Conservation (phyloP, 2,113 vertebrate species). For the Melospiza melodia region DNA sequence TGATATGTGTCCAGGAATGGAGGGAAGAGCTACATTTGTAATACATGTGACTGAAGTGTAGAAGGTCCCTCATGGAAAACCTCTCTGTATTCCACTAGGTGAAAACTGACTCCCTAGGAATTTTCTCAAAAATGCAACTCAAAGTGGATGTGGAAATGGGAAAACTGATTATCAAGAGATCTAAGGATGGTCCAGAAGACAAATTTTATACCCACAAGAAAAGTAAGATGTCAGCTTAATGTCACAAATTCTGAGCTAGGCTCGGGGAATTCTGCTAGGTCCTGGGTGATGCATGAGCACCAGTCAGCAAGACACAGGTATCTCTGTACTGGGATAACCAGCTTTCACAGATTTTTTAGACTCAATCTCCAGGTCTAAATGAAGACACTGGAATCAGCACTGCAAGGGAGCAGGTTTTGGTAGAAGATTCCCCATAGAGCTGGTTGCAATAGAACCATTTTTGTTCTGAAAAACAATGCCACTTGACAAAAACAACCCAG, state of each 20-base stretch:
- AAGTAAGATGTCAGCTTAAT: conserved; percentile 78
- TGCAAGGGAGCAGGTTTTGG: neutral
- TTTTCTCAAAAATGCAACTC: conserved; percentile 89
- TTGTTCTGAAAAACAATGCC: neutral
- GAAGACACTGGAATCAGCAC: neutral
- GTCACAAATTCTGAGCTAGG: neutral
- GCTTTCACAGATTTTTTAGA: neutral
- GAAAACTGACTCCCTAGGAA: conserved; percentile 88
- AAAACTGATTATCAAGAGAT: conserved; percentile 91
- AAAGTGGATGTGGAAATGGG: conserved; percentile 96
- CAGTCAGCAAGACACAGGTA: neutral
- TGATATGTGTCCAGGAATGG: neutral
- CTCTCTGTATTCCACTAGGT: conserved; percentile 74
- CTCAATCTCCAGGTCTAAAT: neutral
- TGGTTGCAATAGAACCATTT: neutral
- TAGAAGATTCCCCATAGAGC: neutral
- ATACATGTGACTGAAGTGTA: neutral
- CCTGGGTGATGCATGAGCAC: neutral
- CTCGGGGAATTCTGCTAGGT: neutral
- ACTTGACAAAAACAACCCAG: neutral
- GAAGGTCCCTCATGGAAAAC: neutral
- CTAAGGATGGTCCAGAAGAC: conserved; percentile 94
- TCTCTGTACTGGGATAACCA: neutral
- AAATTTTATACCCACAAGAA: conserved; percentile 94
- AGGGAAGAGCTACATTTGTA: neutral